Evolutionary conservation across 64 coral and sea anemone species (phyloP).

Genomic region (Stichodactyla helianthus): DNA sequence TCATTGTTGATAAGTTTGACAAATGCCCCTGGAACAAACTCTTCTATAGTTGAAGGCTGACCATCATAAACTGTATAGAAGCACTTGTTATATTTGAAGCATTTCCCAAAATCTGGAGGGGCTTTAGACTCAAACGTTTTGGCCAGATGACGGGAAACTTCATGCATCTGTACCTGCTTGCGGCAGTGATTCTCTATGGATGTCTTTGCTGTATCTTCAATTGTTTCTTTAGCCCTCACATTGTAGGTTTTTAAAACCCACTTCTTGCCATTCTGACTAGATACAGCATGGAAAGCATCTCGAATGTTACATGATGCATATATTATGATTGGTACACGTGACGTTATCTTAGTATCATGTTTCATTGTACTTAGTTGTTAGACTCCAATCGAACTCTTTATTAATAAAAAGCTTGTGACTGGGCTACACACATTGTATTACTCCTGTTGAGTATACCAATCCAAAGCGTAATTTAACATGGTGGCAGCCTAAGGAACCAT

Average conservation of each 20-base stretch:
- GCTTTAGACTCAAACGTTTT: slow-evolving; percentile 53
- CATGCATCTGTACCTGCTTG: slow-evolving; percentile 80
- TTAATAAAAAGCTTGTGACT: too few relatives aligned
- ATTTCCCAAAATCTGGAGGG: slow-evolving; percentile 48
- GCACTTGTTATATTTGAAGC: slow-evolving; percentile 73
- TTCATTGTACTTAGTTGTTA: too few relatives aligned
- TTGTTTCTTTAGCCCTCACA: slow-evolving; percentile 37
- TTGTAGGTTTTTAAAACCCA: slow-evolving; percentile 87
- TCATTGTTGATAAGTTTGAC: slow-evolving; percentile 71
- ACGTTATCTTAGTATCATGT: too few relatives aligned
- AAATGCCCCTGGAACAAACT: slow-evolving; percentile 69
- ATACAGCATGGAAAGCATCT: slow-evolving; percentile 46
- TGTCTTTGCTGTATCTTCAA: slow-evolving; percentile 44
- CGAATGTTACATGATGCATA: too few relatives aligned
- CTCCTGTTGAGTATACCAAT: too few relatives aligned
- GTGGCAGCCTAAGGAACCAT: too few relatives aligned
- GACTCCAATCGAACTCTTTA: too few relatives aligned
- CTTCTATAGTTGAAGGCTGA: slow-evolving; percentile 70
- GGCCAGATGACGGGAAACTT: slow-evolving; percentile 57
- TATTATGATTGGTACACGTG: too few relatives aligned
- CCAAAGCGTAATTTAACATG: too few relatives aligned
- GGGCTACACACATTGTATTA: too few relatives aligned
- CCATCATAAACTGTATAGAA: slow-evolving; percentile 55
- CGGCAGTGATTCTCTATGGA: slow-evolving; percentile 60
- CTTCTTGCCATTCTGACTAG: slow-evolving; percentile 18